Percentiles rank a stretch among this genome's conserved stretches.
phyloP scores from a whole-genome alignment of 2,888 invertebrate genomes.

The Acholoe squamosa region DNA sequence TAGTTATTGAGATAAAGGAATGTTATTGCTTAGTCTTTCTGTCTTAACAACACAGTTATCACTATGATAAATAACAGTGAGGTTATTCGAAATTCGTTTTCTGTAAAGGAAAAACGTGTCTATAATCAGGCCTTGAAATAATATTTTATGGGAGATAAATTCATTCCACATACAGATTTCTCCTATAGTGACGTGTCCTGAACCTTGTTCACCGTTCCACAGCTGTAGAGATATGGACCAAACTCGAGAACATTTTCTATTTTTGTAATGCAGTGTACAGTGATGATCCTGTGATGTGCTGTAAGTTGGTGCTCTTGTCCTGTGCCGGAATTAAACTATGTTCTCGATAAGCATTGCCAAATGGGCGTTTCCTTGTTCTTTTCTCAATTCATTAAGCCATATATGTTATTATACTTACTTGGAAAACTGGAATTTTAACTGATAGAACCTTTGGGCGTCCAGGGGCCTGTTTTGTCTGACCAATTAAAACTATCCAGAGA shows the following conservation, averaged over 20 bases:
- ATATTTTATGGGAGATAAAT: neutral
- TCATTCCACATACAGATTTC: neutral
- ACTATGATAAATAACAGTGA: neutral
- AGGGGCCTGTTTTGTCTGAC: no score
- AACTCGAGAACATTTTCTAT: constrained; percentile 22
- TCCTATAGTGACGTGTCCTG: neutral
- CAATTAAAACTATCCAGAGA: no score
- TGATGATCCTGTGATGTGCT: neutral
- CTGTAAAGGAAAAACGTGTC: neutral
- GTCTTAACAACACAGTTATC: neutral
- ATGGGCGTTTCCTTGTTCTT: no score
- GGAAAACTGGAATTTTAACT: no score
- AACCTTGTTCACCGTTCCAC: neutral
- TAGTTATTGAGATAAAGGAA: no score
- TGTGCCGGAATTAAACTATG: constrained; percentile 5
- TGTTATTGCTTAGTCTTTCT: neutral
- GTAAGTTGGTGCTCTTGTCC: constrained; percentile 20
- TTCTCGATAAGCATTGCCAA: constrained; percentile 7
- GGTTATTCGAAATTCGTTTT: neutral
- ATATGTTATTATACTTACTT: no score
- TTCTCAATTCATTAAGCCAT: no score
- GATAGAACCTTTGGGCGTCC: no score
- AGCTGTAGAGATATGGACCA: constrained; percentile 12
- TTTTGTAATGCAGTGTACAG: constrained; percentile 29
- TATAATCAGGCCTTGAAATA: neutral